These are phyloP conservation scores for Cynaeus angustus DNA, from an alignment of 2,888 invertebrate species.

Conservation along the genomic window DNA sequence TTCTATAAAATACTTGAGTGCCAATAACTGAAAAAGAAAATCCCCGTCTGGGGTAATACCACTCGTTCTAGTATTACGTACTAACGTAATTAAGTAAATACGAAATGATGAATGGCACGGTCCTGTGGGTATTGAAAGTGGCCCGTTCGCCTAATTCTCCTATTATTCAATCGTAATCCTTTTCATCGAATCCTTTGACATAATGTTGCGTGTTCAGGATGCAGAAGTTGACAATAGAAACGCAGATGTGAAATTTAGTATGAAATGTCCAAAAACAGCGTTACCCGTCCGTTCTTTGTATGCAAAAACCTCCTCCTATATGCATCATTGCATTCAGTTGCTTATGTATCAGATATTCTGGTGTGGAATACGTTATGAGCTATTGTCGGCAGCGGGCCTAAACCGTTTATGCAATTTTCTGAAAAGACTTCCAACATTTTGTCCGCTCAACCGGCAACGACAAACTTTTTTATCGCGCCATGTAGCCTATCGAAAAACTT, in stretches of 20 bases:
- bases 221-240: slow-evolving; percentile 42
- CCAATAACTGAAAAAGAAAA: slow-evolving; percentile 32
- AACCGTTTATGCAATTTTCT: slow-evolving; percentile 46
- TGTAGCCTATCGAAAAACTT: slow-evolving; percentile 30
- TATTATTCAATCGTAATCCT: slow-evolving; percentile 50
- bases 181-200: slow-evolving; percentile 49
- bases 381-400: slow-evolving; percentile 38
- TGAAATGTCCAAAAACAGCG: slow-evolving; percentile 50
- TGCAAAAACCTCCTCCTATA: slow-evolving; percentile 49
- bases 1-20: slow-evolving; percentile 49
- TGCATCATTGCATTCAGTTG: slow-evolving; percentile 52
- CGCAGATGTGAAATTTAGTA: slow-evolving; percentile 50
- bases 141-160: too few species aligned
- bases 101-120: too few species aligned
- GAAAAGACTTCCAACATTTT: slow-evolving; percentile 18
- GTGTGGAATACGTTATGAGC: slow-evolving; percentile 49
- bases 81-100: too few species aligned
- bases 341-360: slow-evolving; percentile 49
- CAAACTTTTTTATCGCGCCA: slow-evolving; percentile 20
- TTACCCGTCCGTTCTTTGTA: slow-evolving; percentile 43
- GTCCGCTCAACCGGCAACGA: slow-evolving; percentile 23
- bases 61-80: too few species aligned
- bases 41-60: slow-evolving; percentile 19
- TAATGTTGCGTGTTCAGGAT: slow-evolving; percentile 49
- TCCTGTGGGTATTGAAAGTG: too few species aligned